Percentiles rank a stretch among this genome's conserved stretches.
These are phyloP conservation scores for Egretta garzetta DNA, from an alignment of 2,113 vertebrate species.

Conservation along the genomic window DNA sequence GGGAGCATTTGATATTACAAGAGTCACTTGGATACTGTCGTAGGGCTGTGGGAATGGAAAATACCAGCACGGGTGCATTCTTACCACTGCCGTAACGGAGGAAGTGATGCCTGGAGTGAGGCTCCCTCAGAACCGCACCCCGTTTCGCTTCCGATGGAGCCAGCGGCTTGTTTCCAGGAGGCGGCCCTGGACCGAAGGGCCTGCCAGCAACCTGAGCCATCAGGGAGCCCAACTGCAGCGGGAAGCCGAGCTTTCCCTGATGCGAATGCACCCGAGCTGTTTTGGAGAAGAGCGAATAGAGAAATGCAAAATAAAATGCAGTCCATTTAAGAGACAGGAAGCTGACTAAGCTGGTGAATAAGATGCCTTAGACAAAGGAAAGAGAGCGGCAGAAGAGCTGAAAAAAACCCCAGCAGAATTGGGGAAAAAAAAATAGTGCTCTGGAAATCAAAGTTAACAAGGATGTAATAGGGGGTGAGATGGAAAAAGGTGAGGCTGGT, in stretches of 20 bases:
- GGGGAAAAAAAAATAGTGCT: background rate
- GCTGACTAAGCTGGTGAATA: slow-evolving; percentile 7
- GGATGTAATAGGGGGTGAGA: background rate
- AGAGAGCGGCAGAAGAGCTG: background rate
- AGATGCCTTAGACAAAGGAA: background rate
- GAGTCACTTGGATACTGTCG: background rate
- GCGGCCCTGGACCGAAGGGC: background rate
- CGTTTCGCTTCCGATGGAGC: fast-evolving
- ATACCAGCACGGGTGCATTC: background rate
- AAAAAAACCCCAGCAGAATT: background rate
- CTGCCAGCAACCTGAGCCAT: background rate
- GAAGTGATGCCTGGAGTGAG: slow-evolving; percentile 15
- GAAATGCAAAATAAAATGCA: background rate
- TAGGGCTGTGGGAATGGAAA: slow-evolving; percentile 24
- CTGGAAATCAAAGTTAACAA: background rate
- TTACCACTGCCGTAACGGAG: background rate
- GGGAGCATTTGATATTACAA: background rate
- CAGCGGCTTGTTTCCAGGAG: background rate
- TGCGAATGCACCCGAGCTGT: background rate
- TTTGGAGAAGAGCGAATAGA: background rate
- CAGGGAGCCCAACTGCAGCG: background rate
- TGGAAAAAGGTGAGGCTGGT: background rate
- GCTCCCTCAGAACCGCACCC: background rate
- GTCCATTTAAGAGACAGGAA: background rate
- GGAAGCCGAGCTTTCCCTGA: background rate